Evolutionary conservation across 2,113 vertebrate genomes (phyloP).

Genomic region (Pandion haliaetus): DNA sequence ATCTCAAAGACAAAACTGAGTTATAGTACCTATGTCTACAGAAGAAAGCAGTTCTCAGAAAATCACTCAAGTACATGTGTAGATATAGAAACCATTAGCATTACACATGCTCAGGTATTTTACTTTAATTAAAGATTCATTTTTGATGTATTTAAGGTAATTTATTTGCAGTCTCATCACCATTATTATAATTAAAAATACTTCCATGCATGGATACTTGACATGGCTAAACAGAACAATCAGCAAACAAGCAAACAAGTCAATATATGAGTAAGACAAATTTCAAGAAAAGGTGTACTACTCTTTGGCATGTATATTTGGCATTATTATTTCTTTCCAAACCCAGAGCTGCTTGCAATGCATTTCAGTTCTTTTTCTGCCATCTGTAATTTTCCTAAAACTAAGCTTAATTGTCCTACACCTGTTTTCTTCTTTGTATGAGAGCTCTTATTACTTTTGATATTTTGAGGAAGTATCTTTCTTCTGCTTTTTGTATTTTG

Average conservation of each 20-base stretch:
- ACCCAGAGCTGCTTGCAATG: background rate
- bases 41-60: background rate
- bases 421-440: background rate
- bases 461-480: conserved; percentile 6
- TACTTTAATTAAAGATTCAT: background rate
- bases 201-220: background rate
- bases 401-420: background rate
- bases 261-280: background rate
- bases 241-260: background rate
- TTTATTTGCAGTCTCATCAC: background rate
- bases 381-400: background rate
- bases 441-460: background rate
- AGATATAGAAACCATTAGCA: background rate
- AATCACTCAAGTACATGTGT: background rate
- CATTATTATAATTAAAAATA: background rate
- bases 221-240: background rate
- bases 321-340: background rate
- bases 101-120: background rate
- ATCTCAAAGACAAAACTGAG: background rate
- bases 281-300: background rate
- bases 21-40: background rate
- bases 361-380: background rate
- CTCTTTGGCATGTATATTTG: background rate
- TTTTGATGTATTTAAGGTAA: background rate
- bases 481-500: conserved; percentile 31